Percentiles rank a stretch among this genome's conserved stretches.
These are phyloP conservation scores for Nesidiocoris tenuis DNA, from an alignment of 2,888 invertebrate species.

Conservation along the genomic window DNA sequence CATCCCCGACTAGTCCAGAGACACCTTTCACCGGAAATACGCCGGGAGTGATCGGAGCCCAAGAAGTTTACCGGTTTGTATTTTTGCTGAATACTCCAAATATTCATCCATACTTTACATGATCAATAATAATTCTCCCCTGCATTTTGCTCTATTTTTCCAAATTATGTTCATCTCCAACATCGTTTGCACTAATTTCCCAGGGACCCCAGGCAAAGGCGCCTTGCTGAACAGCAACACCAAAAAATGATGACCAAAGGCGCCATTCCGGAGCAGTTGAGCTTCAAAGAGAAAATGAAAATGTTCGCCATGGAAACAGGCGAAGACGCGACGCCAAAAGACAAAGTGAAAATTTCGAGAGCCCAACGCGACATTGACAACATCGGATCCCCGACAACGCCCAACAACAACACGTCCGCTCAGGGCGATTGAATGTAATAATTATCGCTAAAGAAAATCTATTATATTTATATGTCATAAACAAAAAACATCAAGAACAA, in stretches of 20 bases:
- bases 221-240: conserved; percentile 77
- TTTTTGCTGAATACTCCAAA: too few species aligned
- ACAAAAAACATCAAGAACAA: too few species aligned
- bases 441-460: too few species aligned
- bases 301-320: conserved; percentile 98
- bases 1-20: conserved; percentile 72
- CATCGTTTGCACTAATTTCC: neutral
- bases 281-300: conserved; percentile 99
- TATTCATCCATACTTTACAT: too few species aligned
- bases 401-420: conserved; percentile 49
- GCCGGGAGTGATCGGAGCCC: conserved; percentile 95
- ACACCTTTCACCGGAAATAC: conserved; percentile 67
- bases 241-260: conserved; percentile 58
- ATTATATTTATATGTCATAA: neutral
- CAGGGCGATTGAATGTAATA: conserved; percentile 26
- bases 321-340: conserved; percentile 86
- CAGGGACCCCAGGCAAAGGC: conserved; percentile 85
- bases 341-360: conserved; percentile 92
- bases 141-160: too few species aligned
- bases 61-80: conserved; percentile 87
- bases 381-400: conserved; percentile 57
- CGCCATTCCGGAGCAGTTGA: conserved; percentile 74
- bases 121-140: too few species aligned
- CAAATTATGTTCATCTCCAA: neutral
- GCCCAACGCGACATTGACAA: conserved; percentile 92